A percentile compares a stretch with the other conserved stretches of the same genome.
Conservation (phyloP, 1,140 invertebrate genomes). For the Drosophila ironensis region DNA sequence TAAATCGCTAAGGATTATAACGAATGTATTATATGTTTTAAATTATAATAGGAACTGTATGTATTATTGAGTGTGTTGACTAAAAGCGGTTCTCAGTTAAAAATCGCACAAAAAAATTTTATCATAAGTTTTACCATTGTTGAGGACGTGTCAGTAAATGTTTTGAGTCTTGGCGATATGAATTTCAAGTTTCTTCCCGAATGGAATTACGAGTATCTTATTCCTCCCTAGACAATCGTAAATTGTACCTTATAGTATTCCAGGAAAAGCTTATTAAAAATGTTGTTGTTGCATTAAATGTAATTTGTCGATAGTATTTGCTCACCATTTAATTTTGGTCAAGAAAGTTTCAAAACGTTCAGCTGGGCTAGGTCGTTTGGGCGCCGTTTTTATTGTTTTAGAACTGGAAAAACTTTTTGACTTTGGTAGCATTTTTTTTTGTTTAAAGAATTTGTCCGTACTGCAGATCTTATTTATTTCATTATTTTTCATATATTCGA, state of each 20-base stretch:
- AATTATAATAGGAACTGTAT: neutral
- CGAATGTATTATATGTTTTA: too few species aligned
- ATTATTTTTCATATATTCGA: neutral
- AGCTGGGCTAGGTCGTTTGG: slow-evolving; percentile 49
- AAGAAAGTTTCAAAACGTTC: slow-evolving; percentile 72
- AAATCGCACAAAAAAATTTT: too few species aligned
- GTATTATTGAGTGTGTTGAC: neutral
- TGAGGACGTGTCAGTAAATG: too few species aligned
- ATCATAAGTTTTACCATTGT: too few species aligned
- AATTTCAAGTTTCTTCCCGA: too few species aligned
- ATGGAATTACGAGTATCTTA: too few species aligned
- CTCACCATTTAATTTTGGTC: slow-evolving; percentile 67
- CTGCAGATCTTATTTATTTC: neutral
- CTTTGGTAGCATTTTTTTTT: slow-evolving; percentile 3
- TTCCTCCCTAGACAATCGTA: too few species aligned
- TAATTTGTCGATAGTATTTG: neutral
- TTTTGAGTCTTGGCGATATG: too few species aligned
- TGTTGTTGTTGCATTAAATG: neutral
- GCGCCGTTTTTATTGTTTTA: neutral
- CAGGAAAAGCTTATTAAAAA: neutral
- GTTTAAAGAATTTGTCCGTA: neutral
- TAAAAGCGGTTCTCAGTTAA: too few species aligned
- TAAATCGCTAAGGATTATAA: slow-evolving; percentile 53
- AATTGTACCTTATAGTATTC: too few species aligned
- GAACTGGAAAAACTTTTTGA: neutral